Percentiles rank a stretch among this genome's conserved stretches.
These are phyloP conservation scores for Mesochorus sp. DNA, from an alignment of 2,888 invertebrate species.

Conservation along the genomic window DNA sequence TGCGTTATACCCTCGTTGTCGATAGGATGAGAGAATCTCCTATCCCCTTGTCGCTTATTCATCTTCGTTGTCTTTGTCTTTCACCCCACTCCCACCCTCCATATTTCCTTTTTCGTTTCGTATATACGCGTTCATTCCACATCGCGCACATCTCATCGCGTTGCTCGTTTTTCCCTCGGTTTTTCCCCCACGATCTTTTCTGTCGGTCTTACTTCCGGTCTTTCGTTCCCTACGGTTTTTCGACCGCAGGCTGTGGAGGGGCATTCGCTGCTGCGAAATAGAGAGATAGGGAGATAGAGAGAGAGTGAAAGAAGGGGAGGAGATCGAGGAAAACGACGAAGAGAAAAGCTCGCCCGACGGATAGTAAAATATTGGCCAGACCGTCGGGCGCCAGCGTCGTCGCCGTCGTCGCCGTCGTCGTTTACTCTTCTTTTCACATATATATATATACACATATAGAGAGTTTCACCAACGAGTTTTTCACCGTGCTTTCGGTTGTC, in stretches of 20 bases:
- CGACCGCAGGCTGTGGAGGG: slow-evolving; percentile 17
- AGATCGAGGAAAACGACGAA: slow-evolving; percentile 8
- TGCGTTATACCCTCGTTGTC: slow-evolving; percentile 33
- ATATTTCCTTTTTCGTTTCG: slow-evolving; percentile 26
- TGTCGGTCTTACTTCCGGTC: slow-evolving; percentile 8
- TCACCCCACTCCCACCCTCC: slow-evolving; percentile 3
- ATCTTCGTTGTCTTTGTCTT: slow-evolving; percentile 12
- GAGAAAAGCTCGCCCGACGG: slow-evolving; percentile 41
- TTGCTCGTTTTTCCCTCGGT: slow-evolving; percentile 30
- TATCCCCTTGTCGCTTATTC: slow-evolving; percentile 1
- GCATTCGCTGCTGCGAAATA: background rate
- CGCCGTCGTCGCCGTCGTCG: slow-evolving; percentile 65
- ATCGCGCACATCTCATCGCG: slow-evolving; percentile 20
- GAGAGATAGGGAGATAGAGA: background rate
- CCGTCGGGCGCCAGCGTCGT: slow-evolving; percentile 75
- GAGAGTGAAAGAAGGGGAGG: background rate
- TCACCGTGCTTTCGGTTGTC: slow-evolving; percentile 46
- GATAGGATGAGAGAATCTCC: background rate
- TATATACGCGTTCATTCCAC: slow-evolving; percentile 15
- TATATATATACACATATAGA: background rate
- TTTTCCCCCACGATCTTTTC: background rate
- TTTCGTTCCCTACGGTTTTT: slow-evolving; percentile 30
- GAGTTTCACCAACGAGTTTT: slow-evolving; percentile 53
- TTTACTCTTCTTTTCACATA: slow-evolving; percentile 17
- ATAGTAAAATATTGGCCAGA: slow-evolving; percentile 80